Evolutionary conservation across 1,140 invertebrate genomes (phyloP).

Genomic region (Drosophila lacteicornis): DNA sequence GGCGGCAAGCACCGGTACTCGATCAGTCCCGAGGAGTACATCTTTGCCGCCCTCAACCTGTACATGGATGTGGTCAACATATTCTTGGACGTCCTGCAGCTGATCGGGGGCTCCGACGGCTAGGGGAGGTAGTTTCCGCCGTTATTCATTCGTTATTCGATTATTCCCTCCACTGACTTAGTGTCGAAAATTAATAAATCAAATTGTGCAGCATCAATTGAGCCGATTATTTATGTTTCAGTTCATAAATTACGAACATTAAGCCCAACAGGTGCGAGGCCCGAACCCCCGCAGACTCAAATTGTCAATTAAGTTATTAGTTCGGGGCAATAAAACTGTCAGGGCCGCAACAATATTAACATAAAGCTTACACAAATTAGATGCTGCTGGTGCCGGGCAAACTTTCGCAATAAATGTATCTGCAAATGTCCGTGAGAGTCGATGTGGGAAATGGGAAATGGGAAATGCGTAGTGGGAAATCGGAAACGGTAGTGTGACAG

Average conservation of each 20-base stretch:
- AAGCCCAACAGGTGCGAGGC: conserved; percentile 41
- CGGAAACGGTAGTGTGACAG: conserved; percentile 12
- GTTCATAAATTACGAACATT: conserved; percentile 38
- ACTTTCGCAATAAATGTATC: conserved; percentile 57
- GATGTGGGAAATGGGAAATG: conserved; percentile 5
- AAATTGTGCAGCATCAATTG: conserved; percentile 53
- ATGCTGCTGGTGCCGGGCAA: conserved; percentile 18
- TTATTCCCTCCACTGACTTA: conserved; percentile 8
- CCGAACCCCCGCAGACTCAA: conserved; percentile 11
- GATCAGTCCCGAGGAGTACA: conserved; percentile 66
- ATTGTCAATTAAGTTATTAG: conserved; percentile 77
- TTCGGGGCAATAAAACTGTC: conserved; percentile 72
- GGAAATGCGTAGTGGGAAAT: conserved; percentile 16
- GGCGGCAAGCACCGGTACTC: conserved; percentile 87
- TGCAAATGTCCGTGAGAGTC: conserved; percentile 12
- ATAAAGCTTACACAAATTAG: conserved; percentile 50
- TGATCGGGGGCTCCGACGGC: conserved; percentile 79
- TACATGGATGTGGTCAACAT: conserved; percentile 88
- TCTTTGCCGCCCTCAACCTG: conserved; percentile 60
- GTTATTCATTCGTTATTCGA: conserved; percentile 5
- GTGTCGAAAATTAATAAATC: conserved; percentile 43
- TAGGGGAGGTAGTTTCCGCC: not conserved
- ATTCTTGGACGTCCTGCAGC: conserved; percentile 91
- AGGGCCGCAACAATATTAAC: conserved; percentile 66
- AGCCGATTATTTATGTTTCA: conserved; percentile 40